A percentile compares a stretch with the other conserved stretches of the same genome.
Evolutionary conservation across 2,888 invertebrate genomes (phyloP).

Genomic region (Morpho helenor): DNA sequence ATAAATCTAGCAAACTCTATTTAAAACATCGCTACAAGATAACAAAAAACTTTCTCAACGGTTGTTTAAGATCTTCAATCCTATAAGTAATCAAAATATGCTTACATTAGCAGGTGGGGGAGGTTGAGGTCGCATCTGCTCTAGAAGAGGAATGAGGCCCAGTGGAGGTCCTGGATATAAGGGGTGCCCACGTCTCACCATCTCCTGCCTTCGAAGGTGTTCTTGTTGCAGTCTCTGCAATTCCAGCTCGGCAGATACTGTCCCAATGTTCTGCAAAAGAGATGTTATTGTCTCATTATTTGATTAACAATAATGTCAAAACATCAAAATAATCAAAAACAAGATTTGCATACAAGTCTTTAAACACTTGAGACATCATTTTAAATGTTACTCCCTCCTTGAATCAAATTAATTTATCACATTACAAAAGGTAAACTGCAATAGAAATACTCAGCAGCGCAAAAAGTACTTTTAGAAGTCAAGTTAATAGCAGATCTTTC

Average conservation of each 20-base stretch:
- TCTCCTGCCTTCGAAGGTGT: slow-evolving; percentile 79
- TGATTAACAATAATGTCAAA: too few relatives aligned
- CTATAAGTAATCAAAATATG: background rate
- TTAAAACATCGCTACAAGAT: too few relatives aligned
- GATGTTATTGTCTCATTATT: background rate
- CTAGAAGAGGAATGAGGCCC: slow-evolving; percentile 85
- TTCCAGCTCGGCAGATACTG: slow-evolving; percentile 80
- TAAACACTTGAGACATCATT: background rate
- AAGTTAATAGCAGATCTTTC: slow-evolving; percentile 59
- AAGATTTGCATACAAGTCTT: too few relatives aligned
- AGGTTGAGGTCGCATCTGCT: slow-evolving; percentile 75
- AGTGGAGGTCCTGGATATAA: slow-evolving; percentile 81
- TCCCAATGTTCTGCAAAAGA: slow-evolving; percentile 63
- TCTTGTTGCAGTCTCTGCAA: slow-evolving; percentile 84
- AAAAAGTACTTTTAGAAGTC: slow-evolving; percentile 49
- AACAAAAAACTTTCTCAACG: too few relatives aligned
- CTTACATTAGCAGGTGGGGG: slow-evolving; percentile 69
- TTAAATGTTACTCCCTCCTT: slow-evolving; percentile 4
- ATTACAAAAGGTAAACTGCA: slow-evolving; percentile 16
- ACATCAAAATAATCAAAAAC: too few relatives aligned
- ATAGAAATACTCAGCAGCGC: slow-evolving; percentile 36
- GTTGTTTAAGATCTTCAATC: too few relatives aligned
- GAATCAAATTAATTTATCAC: slow-evolving; percentile 8
- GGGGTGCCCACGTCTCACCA: slow-evolving; percentile 68
- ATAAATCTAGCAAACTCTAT: too few relatives aligned